Evolutionary conservation across 1,140 invertebrate genomes (phyloP).

Genomic region (Trichonephila clavipes): DNA sequence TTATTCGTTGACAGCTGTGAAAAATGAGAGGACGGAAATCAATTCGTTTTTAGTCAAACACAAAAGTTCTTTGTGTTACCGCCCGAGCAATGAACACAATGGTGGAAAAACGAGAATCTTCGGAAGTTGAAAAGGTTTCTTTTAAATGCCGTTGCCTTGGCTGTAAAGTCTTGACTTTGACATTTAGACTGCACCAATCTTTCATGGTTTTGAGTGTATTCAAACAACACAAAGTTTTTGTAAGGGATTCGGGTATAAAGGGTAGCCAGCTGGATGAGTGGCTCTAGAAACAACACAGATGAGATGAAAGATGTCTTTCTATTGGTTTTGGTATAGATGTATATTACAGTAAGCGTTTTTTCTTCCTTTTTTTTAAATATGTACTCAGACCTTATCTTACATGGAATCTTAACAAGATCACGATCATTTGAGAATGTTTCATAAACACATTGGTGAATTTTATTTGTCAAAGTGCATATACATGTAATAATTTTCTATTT

Average conservation of each 20-base stretch:
- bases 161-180: slow-evolving; percentile 3
- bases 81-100: slow-evolving; percentile 40
- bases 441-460: no score
- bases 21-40: slow-evolving; percentile 71
- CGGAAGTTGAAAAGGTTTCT: slow-evolving; percentile 1
- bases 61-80: slow-evolving; percentile 63
- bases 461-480: no score
- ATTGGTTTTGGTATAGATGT: not conserved
- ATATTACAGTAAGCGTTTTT: not conserved
- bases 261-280: not conserved
- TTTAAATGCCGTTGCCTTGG: not conserved
- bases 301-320: not conserved
- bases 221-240: not conserved
- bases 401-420: no score
- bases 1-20: slow-evolving; percentile 65
- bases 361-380: not conserved
- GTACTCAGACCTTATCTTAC: no score
- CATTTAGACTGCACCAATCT: not conserved
- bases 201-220: not conserved
- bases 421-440: no score
- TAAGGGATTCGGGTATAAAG: not conserved
- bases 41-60: slow-evolving; percentile 74
- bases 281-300: not conserved
- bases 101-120: slow-evolving; percentile 47
- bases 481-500: no score